Percentiles rank a stretch among this genome's conserved stretches.
These are phyloP conservation scores for Zosterops hypoxanthus DNA, from an alignment of 2,113 vertebrate genomes.

Conservation along the genomic window DNA sequence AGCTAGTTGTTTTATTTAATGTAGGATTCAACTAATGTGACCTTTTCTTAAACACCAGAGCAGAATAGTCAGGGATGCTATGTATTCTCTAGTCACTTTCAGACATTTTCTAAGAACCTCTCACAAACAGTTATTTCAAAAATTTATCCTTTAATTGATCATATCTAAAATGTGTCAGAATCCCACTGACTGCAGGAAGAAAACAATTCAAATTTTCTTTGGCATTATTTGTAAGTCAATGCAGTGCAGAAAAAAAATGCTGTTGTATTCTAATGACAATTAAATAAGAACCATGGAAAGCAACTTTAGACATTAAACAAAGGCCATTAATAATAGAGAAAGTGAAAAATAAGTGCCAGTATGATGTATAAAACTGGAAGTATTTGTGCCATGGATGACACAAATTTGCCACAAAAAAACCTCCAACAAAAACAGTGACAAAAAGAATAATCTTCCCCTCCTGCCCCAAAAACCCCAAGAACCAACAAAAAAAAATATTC, in stretches of 20 bases:
- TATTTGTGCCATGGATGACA: neutral
- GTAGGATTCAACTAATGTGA: neutral
- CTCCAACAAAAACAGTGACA: neutral
- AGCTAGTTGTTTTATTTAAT: neutral
- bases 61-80: neutral
- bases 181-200: neutral
- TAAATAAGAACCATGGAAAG: neutral
- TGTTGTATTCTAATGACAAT: neutral
- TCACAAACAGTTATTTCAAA: neutral
- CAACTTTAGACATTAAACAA: neutral
- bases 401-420: neutral
- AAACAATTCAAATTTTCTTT: neutral
- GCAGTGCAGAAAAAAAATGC: neutral
- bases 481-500: too few relatives aligned
- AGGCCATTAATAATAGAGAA: neutral
- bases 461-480: fast-evolving
- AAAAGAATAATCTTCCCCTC: neutral
- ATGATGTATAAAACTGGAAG: neutral
- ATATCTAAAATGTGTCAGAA: neutral
- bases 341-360: neutral
- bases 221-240: neutral
- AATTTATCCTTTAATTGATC: neutral
- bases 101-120: neutral
- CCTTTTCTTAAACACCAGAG: neutral
- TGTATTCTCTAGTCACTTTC: neutral